Evolutionary conservation across 2,113 vertebrate genomes (phyloP), one percentile per base, ranked within the genome.

Genomic region (Prolemur simus): DNA sequence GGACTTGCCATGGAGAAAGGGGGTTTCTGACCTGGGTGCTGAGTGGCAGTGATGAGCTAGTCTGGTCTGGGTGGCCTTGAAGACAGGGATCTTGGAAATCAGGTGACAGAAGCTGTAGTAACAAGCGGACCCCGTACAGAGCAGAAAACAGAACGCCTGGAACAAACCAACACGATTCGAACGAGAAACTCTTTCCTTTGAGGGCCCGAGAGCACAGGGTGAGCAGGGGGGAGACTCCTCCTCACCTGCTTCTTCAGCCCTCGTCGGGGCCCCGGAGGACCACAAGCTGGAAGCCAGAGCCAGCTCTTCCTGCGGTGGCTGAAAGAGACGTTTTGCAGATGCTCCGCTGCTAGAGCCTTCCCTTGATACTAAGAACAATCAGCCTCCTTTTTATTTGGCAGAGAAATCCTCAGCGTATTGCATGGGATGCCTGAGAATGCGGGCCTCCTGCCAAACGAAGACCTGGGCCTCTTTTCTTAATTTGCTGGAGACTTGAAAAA

Each of bases 281-380:
- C 37, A 54, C 58, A 27, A 37, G 58, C 54, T 37, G 13, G 69
- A 68, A 15, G 4, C 77, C 17, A 27, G 14, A 2, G 8, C 52
- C 68, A 23, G 63, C 17, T 58, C 32, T 58, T 29, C n/a, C 29
- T 0, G 14, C n/a, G 32, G 42, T 34, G 66, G 82, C 63, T n/a
- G 52, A 87, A 82, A 91, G 95, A 93, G 76, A 89, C 47, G 92
- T 64, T 91, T 83, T 39, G 49, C 45, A 58, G 92, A 81, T n/a
- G 58, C 45, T 66, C 32, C 63, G 60, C 47, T 95, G 87, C 69
- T 78, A 42, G 37, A 32, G 60, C 63, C 47, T 34, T 89, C 94
- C 87, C 63, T 32, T 8, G 21, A 37, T 85, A 80, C 80, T 63
- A n/a, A 64, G 80, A 92, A 73, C 73, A 64, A 39, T 71, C 76